These are phyloP conservation scores for Corythornis leucogaster DNA, from an alignment of 2,797 vertebrate genomes.

Conservation along the genomic window DNA sequence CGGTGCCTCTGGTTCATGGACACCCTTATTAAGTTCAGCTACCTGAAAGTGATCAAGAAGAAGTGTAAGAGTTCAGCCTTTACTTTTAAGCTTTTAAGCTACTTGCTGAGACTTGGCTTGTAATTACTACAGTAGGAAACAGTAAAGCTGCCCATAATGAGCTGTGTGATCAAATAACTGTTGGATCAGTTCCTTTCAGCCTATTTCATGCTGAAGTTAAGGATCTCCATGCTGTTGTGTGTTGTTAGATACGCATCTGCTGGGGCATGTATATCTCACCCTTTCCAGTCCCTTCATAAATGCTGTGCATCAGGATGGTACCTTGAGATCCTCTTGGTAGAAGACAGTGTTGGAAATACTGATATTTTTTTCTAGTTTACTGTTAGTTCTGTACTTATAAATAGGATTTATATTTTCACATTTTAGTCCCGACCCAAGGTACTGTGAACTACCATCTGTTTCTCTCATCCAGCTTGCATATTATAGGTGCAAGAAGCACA, in stretches of 20 bases:
- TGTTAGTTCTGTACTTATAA: background rate
- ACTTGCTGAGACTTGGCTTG: background rate
- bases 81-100: background rate
- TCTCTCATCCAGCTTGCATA: background rate
- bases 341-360: background rate
- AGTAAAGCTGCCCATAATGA: background rate
- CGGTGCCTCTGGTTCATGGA: constrained; percentile 90
- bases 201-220: background rate
- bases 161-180: background rate
- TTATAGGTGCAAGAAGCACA: background rate
- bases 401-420: background rate
- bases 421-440: background rate
- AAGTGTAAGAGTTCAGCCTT: constrained; percentile 84
- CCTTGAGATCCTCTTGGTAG: background rate
- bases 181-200: background rate
- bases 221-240: background rate
- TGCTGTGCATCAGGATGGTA: background rate
- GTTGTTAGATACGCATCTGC: background rate
- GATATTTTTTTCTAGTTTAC: background rate
- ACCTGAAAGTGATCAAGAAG: constrained; percentile 76
- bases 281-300: background rate
- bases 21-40: constrained; percentile 83
- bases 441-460: background rate
- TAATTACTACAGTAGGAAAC: background rate
- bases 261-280: background rate